phyloP scores from a whole-genome alignment of 2,113 vertebrate genomes.

The Damaliscus lunatus region DNA sequence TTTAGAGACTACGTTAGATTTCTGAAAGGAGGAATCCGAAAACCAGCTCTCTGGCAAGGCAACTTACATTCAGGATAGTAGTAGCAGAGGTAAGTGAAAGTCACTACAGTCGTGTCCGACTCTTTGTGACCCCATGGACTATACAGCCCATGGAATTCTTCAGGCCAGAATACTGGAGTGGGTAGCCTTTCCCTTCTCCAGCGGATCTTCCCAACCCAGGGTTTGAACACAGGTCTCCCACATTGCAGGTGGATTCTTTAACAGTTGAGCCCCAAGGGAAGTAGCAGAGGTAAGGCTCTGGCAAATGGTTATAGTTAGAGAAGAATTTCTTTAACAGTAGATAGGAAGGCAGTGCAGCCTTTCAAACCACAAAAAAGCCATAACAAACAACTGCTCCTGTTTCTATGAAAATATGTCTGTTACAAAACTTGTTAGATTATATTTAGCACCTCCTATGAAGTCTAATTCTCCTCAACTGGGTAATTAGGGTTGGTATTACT shows the following conservation, averaged over 20 bases:
- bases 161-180: neutral
- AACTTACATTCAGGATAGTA: neutral
- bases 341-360: neutral
- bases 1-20: slow-evolving; percentile 1
- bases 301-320: neutral
- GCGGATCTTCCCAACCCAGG: neutral
- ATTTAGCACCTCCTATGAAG: neutral
- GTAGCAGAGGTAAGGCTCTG: neutral
- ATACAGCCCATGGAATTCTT: neutral
- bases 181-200: neutral
- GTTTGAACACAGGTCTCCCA: neutral
- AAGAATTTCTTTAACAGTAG: neutral
- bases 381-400: neutral
- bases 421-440: neutral
- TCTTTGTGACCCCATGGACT: too few relatives aligned
- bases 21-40: neutral
- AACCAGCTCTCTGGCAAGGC: neutral
- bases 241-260: neutral
- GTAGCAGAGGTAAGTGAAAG: neutral
- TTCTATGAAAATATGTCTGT: neutral
- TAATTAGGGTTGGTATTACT: slow-evolving; percentile 2
- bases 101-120: fast-evolving
- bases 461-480: neutral
- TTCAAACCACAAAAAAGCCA: neutral
- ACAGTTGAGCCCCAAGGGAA: neutral